Base-by-base conservation (phyloP, 2,797 vertebrate species). In the Anniella stebbinsi region DNA sequence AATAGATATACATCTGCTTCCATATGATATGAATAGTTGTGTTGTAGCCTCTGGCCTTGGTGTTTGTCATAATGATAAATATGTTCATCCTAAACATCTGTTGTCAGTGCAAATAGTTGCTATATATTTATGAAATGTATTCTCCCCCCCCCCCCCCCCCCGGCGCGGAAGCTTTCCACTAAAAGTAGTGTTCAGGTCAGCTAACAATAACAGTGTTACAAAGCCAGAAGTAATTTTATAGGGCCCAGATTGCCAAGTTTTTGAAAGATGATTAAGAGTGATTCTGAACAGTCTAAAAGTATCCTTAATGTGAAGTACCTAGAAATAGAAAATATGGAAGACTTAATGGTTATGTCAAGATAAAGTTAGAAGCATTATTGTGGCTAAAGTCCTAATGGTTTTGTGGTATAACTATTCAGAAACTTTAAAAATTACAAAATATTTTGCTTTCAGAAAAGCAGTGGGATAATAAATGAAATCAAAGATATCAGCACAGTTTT, bases 1-100 rank as follows among this genome's bases (percentile, higher is more conserved):
- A 87, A 91, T 80, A 77, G 80, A 51, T 54, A 15, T 78, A 88
- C 67, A 60, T 28, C 25, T 84, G 21, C 45, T 94, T 73, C 41
- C 75, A 28, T 4, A 0, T 0, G 1, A 88, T 84, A 75, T 87
- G 45, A 23, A 28, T 36, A 76, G 2, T 25, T 8, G 89, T 87
- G 48, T 78, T 77, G 51, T 33, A 38, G 5, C 51, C 6, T 57
- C 33, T 73, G 17, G 54, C 54, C 54, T 9, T 28, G 15, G 4
- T 81, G 73, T 86, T 80, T 75, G 36, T 23, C 72, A 18, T 21
- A 41, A 75, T 17, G 30, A 38, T 54, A 36, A 18, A n/a, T 67
- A 72, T 23, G 25, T 66, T 66, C 28, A 5, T 41, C 54, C 5
- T 75, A 75, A 45, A n/a, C 38, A 18, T 88, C 18, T 88, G 25